phyloP scores from a whole-genome alignment of 2,113 vertebrate species.

The Phaethornis superciliosus region DNA sequence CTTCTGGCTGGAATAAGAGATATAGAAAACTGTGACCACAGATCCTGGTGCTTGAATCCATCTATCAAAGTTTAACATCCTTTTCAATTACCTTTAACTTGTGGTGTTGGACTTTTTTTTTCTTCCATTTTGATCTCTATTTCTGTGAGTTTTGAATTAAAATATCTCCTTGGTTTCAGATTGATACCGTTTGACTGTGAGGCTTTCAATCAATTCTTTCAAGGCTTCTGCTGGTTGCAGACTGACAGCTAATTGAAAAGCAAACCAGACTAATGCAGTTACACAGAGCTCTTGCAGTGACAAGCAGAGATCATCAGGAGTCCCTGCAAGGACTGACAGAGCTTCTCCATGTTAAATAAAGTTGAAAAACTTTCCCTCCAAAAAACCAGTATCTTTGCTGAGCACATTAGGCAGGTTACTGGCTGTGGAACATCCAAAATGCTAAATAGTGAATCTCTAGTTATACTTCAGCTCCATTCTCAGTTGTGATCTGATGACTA shows the following conservation, averaged over 20 bases:
- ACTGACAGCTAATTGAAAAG: conserved; percentile 1
- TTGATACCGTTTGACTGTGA: not conserved
- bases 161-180: not conserved
- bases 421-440: not conserved
- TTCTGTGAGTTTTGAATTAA: conserved; percentile 1
- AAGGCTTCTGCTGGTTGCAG: not conserved
- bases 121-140: not conserved
- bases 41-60: not conserved
- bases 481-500: not conserved
- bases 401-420: not conserved
- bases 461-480: not conserved
- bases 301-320: not conserved
- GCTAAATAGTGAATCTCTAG: not conserved
- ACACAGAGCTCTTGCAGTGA: not conserved
- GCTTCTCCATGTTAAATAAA: not conserved
- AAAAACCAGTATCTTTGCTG: not conserved
- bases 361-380: not conserved
- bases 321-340: not conserved
- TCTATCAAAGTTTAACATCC: not conserved
- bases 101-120: not conserved
- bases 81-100: not conserved
- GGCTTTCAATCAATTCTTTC: not conserved
- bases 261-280: not conserved
- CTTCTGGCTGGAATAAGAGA: not conserved
- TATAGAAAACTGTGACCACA: not conserved